A percentile compares a stretch with the other conserved stretches of the same genome.
Evolutionary conservation across 2,113 vertebrate genomes (phyloP).

Genomic region (Cyanoramphus novaezelandiae): DNA sequence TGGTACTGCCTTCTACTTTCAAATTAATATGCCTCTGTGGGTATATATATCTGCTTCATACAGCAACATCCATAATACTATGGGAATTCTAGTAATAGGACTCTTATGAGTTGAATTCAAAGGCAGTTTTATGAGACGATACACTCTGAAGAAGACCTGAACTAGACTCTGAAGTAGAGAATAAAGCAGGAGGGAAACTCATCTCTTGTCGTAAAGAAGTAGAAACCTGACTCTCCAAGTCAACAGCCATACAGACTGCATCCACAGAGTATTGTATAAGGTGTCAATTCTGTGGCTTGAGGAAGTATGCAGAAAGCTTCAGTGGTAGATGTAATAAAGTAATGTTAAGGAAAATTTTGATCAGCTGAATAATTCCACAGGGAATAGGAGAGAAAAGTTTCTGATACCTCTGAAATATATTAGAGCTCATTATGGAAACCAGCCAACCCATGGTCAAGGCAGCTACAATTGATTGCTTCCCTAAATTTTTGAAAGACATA

Average conservation of each 20-base stretch:
- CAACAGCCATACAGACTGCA: background rate
- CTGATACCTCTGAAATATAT: background rate
- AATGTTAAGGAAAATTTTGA: background rate
- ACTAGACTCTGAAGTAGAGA: background rate
- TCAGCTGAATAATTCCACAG: background rate
- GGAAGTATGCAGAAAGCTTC: background rate
- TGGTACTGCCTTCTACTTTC: background rate
- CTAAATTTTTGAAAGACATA: background rate
- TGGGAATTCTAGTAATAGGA: background rate
- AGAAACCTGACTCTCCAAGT: background rate
- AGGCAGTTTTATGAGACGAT: background rate
- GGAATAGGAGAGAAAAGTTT: background rate
- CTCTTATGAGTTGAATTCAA: background rate
- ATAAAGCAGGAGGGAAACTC: background rate
- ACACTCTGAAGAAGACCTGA: background rate
- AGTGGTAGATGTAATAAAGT: background rate
- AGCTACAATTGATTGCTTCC: background rate
- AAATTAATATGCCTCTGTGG: background rate
- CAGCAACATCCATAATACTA: background rate
- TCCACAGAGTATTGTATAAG: background rate
- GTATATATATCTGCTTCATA: background rate
- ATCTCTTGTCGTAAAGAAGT: background rate
- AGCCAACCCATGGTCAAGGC: background rate
- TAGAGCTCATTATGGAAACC: background rate
- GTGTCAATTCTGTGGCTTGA: background rate